These are phyloP conservation scores for Eudyptes chrysolophus DNA, from an alignment of 2,113 vertebrate species.

Conservation along the genomic window DNA sequence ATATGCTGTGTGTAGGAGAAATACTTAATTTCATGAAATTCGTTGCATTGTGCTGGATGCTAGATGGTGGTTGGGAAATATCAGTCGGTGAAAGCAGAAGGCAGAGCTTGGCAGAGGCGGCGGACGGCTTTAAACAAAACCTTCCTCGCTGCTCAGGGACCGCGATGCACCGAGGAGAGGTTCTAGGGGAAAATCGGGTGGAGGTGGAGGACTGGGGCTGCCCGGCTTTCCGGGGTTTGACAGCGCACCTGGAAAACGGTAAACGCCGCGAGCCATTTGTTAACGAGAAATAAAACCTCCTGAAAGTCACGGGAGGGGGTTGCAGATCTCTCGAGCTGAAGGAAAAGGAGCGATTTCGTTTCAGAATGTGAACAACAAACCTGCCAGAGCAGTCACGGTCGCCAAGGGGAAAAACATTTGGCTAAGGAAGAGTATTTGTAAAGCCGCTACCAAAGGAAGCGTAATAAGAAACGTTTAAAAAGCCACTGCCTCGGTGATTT, in stretches of 20 bases:
- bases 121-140: neutral
- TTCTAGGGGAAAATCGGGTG: neutral
- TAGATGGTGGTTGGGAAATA: neutral
- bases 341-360: neutral
- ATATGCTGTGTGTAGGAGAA: conserved; percentile 49
- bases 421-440: neutral
- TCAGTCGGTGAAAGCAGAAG: neutral
- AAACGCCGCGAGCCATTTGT: neutral
- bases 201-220: neutral
- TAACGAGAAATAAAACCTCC: neutral
- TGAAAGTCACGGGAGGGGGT: neutral
- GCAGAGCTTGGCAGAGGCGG: conserved; percentile 17
- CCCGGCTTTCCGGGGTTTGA: neutral
- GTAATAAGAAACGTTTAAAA: neutral
- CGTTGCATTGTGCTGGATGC: neutral
- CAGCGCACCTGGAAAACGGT: neutral
- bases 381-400: neutral
- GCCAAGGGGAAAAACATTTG: conserved; percentile 34
- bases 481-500: conserved; percentile 15
- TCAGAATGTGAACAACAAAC: neutral
- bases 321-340: neutral
- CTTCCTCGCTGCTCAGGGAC: neutral
- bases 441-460: conserved; percentile 16
- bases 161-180: neutral
- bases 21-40: neutral